These are phyloP conservation scores for Idaea dimidiata DNA, from an alignment of 2,888 invertebrate genomes.

Conservation along the genomic window DNA sequence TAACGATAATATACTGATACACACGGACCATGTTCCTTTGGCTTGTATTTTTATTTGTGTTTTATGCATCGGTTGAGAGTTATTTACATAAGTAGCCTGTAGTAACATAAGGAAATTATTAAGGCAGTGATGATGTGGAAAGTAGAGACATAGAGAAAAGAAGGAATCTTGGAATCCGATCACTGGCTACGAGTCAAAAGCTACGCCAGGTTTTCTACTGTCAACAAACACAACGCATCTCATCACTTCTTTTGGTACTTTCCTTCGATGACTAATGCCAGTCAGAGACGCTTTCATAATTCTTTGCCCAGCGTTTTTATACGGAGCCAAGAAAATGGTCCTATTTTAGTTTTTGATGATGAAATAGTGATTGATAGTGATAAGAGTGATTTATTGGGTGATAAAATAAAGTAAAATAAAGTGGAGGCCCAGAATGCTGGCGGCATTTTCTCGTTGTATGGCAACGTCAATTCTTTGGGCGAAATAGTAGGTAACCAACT, in stretches of 20 bases:
- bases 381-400: too few species aligned
- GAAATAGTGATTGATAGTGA: too few species aligned
- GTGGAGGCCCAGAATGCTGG: too few species aligned
- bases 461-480: too few species aligned
- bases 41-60: too few species aligned
- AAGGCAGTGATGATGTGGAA: slow-evolving; percentile 74
- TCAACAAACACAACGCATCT: slow-evolving; percentile 87
- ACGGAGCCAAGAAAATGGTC: slow-evolving; percentile 92
- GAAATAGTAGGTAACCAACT: too few species aligned
- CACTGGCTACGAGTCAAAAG: slow-evolving; percentile 82
- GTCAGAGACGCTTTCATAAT: slow-evolving; percentile 84
- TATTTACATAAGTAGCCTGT: slow-evolving; percentile 54
- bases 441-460: too few species aligned
- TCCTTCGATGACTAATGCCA: slow-evolving; percentile 82
- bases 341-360: slow-evolving; percentile 55
- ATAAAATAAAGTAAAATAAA: too few species aligned
- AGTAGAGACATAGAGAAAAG: slow-evolving; percentile 85
- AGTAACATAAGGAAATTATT: slow-evolving; percentile 43
- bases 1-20: too few species aligned
- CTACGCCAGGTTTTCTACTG: slow-evolving; percentile 91
- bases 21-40: too few species aligned
- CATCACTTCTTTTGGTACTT: slow-evolving; percentile 97
- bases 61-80: too few species aligned
- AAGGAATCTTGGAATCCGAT: slow-evolving; percentile 73
- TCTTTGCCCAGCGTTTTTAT: slow-evolving; percentile 90